Evolutionary conservation across 2,888 invertebrate species (phyloP), one percentile per base, ranked within the genome.

Genomic region (Spisula subtruncata): DNA sequence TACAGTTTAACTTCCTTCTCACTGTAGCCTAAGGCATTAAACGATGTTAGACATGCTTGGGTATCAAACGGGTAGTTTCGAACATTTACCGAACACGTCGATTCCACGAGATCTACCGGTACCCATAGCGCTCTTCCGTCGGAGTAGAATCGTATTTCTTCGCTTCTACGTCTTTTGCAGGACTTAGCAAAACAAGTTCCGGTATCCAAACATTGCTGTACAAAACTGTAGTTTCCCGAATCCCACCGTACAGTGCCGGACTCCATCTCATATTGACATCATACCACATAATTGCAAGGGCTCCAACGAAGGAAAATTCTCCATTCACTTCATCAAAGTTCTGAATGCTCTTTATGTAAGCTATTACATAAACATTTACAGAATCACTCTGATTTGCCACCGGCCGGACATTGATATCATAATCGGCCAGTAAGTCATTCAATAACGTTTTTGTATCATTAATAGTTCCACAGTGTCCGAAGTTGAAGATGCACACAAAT

Each of bases 41-140:
- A 89, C 20, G 85, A 83, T 2, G 90, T 66, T n/a, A 66, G 75
- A 66, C 92, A 93, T 16, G 41, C 54, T 35, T 93, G 93, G 41
- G 66, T 83, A 48, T 93, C 92, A 83, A 92, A 93, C 5, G 93
- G 93, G 54, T 90, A 93, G 48, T 90, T 91, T 0, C 87, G 75
- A 16, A 91, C 89, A 48, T 92, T 90, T 4, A 93, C 87, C 0
- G 88, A 35, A 79, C 93, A 93, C 0, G 92, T 86, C 14, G 90
- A 86, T 83, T 91, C 87, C 1, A 92, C 83, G 2, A 91, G 54
- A 18, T 89, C 89, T 14, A 86, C 85, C 4, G 91, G 86, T 1
- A 82, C 18, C 92, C 92, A 93, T 16, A 71, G 18, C n/a, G 91
- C 91, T 10, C 60, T 54, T 10, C 93, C 92, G 85, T 86, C 60